Percentiles rank a stretch among this genome's conserved stretches.
These are phyloP conservation scores for Lepidocyrtoides sp. DNA, from an alignment of 2,888 invertebrate species.

Conservation along the genomic window DNA sequence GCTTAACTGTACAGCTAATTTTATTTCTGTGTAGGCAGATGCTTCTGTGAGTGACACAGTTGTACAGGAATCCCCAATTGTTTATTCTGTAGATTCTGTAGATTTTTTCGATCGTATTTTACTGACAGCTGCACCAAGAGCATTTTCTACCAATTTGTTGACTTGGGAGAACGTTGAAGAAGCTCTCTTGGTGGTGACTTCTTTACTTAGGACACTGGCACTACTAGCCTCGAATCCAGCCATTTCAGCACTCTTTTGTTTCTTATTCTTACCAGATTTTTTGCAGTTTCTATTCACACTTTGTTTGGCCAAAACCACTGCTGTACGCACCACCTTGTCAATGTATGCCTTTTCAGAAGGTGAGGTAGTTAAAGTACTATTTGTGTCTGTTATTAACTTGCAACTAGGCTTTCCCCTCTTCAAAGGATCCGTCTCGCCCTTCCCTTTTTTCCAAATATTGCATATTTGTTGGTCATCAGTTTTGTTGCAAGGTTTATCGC, in stretches of 20 bases:
- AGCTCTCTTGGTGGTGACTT: not conserved
- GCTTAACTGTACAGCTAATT: too few relatives aligned
- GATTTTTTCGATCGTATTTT: not conserved
- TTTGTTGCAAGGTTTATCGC: not conserved
- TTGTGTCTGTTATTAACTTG: not conserved
- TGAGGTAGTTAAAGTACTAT: not conserved
- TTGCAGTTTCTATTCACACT: not conserved
- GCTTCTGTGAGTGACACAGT: too few relatives aligned
- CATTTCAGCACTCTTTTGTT: too few relatives aligned
- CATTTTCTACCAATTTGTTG: not conserved
- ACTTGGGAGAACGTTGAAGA: not conserved
- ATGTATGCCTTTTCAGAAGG: slow-evolving; percentile 33
- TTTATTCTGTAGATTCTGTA: too few relatives aligned
- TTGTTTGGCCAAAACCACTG: slow-evolving; percentile 9
- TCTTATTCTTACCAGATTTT: not conserved
- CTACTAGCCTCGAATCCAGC: not conserved
- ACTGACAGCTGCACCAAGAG: not conserved
- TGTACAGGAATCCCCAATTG: too few relatives aligned
- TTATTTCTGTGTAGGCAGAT: too few relatives aligned
- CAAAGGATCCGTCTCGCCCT: not conserved
- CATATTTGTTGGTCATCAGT: slow-evolving; percentile 5
- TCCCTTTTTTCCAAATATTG: not conserved
- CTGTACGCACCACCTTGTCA: slow-evolving; percentile 34
- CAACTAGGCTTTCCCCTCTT: not conserved
- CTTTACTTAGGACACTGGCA: not conserved